phyloP scores from a whole-genome alignment of 2,888 invertebrate species.

The Heliconius charithonia region DNA sequence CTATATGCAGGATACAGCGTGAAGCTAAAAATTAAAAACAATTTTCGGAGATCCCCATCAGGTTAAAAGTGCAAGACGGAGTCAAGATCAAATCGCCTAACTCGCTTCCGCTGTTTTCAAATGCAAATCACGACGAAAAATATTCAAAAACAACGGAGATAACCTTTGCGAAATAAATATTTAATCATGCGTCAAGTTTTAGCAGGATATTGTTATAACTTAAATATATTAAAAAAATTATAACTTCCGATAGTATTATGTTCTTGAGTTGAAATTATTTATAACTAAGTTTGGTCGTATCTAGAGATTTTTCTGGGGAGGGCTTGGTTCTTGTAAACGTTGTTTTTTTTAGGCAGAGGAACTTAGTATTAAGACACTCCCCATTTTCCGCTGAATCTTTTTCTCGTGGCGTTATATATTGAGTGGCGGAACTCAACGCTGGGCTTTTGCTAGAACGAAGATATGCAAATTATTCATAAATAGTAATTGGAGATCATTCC shows the following conservation, averaged over 20 bases:
- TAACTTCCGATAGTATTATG: slow-evolving; percentile 13
- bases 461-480: no score
- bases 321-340: no score
- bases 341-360: no score
- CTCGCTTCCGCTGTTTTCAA: slow-evolving; percentile 50
- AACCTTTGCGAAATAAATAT: slow-evolving; percentile 44
- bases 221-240: background rate
- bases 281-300: no score
- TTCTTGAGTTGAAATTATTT: background rate
- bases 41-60: background rate
- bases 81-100: slow-evolving; percentile 46
- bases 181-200: slow-evolving; percentile 33
- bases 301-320: no score
- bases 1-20: background rate
- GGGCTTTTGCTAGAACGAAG: no score
- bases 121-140: slow-evolving; percentile 47
- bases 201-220: slow-evolving; percentile 29
- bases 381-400: no score
- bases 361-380: no score
- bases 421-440: no score
- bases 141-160: slow-evolving; percentile 41
- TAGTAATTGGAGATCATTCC: no score
- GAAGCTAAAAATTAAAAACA: background rate
- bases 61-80: slow-evolving; percentile 21
- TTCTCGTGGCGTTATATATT: no score